Evolutionary conservation across 2,113 vertebrate genomes (phyloP).

Genomic region (Petrocephalus zakoni): DNA sequence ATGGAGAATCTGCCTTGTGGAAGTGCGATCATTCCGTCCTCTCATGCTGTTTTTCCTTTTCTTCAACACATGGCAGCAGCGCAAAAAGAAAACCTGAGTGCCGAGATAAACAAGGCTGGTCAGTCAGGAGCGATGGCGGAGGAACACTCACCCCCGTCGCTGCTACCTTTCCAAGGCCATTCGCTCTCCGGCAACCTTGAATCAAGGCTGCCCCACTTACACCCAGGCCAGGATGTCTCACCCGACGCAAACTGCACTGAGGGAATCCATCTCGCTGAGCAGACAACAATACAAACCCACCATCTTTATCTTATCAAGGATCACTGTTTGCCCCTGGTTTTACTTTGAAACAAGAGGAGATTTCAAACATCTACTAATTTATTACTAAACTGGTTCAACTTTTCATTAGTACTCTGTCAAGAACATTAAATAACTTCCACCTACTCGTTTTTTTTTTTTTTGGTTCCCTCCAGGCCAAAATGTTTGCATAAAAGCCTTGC

Average conservation of each 20-base stretch:
- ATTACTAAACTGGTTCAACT: neutral
- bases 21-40: neutral
- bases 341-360: neutral
- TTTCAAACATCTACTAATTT: neutral
- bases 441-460: constrained; percentile 31
- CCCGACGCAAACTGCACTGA: neutral
- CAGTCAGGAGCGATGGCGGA: constrained; percentile 20
- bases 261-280: neutral
- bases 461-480: neutral
- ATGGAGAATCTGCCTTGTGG: neutral
- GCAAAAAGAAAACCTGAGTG: neutral
- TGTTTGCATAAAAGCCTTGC: neutral
- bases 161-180: neutral
- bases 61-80: neutral
- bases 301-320: neutral
- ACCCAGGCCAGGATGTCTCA: neutral
- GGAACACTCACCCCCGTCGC: constrained; percentile 40
- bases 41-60: neutral
- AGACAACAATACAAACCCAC: neutral
- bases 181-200: constrained; percentile 13
- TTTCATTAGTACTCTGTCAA: constrained; percentile 51
- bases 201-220: constrained; percentile 24
- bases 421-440: constrained; percentile 44
- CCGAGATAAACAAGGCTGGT: neutral
- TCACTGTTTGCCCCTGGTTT: neutral